Conservation (phyloP, 2,797 vertebrate species). For the Pseudochromis fuscus region DNA sequence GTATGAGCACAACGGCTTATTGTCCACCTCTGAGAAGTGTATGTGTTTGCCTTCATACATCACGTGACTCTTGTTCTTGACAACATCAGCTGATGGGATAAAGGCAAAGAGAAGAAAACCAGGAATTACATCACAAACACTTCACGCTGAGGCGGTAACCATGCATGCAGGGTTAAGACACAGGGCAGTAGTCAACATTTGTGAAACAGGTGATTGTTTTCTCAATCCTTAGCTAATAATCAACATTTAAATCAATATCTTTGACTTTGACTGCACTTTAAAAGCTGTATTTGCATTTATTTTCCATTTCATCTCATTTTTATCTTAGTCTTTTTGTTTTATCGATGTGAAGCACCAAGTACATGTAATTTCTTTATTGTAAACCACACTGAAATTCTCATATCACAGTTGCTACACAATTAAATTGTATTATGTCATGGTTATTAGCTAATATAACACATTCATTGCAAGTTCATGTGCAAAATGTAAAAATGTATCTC, state of each 20-base stretch:
- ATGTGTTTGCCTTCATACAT: constrained; percentile 99
- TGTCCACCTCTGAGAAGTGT: constrained; percentile 99
- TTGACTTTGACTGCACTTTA: no score
- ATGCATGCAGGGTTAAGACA: neutral
- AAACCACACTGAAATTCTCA: no score
- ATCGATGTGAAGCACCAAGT: no score
- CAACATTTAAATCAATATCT: no score
- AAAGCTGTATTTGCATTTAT: no score
- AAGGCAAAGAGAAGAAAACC: constrained; percentile 36
- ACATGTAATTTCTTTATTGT: no score
- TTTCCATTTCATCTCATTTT: no score
- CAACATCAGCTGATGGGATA: constrained; percentile 98
- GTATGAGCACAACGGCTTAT: constrained; percentile 99
- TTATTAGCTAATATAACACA: no score
- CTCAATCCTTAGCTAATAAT: neutral
- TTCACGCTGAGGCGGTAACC: constrained; percentile 13
- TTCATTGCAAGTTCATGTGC: no score
- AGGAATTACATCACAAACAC: constrained; percentile 53
- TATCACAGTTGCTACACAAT: no score
- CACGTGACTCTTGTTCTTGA: constrained; percentile 99
- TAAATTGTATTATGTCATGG: no score
- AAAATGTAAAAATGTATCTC: neutral
- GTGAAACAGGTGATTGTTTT: constrained; percentile 8
- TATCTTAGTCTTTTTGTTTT: no score
- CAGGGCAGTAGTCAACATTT: neutral